Evolutionary conservation across 2,888 invertebrate species (phyloP), one percentile per base, ranked within the genome.

Genomic region (Platycheirus albimanus): DNA sequence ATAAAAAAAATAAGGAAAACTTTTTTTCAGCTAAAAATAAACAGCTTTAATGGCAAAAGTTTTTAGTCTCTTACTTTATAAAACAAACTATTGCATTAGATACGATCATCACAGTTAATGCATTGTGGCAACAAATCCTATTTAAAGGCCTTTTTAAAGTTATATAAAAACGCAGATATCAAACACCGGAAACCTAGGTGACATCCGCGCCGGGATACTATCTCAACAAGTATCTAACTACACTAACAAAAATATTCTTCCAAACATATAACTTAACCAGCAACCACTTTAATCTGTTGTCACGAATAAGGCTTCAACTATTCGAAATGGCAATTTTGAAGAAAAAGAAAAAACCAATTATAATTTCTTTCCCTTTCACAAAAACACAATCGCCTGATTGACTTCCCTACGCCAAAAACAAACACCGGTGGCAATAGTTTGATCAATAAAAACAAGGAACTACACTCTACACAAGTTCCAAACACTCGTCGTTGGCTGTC

Each of bases 381-480:
- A 61, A n/a, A n/a, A 61, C 17, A n/a, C 30, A 30, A 61, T 45
- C 61, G 19, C 11, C 30, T 19, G 19, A 17, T 61, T 45, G 43
- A 24, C n/a, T n/a, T n/a, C n/a, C n/a, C n/a, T n/a, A 83, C 67
- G 67, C 69, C 63, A 72, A 19, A 61, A 19, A 61, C 61, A 61
- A 78, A 83, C 72, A 64, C 83, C 78, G 64, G 70, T 63, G 64
- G 70, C 64, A 64, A 49, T 41, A 66, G 81, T 83, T 83, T 83
- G 83, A 83, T 83, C 83, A 78, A 83, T 83, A 77, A 83, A 30
- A 61, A 41, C 13, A 41, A 61, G 19, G 41, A 45, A 61, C 24
- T 24, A 51, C 36, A 56, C n/a, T n/a, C n/a, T n/a, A 83, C 54
- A 71, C 38, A 64, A 33, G 58, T 24, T 30, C n/a, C 41, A n/a